Percentiles rank a stretch among this genome's conserved stretches.
phyloP scores from a whole-genome alignment of 2,888 invertebrate genomes.

The Epinotia bilunana region DNA sequence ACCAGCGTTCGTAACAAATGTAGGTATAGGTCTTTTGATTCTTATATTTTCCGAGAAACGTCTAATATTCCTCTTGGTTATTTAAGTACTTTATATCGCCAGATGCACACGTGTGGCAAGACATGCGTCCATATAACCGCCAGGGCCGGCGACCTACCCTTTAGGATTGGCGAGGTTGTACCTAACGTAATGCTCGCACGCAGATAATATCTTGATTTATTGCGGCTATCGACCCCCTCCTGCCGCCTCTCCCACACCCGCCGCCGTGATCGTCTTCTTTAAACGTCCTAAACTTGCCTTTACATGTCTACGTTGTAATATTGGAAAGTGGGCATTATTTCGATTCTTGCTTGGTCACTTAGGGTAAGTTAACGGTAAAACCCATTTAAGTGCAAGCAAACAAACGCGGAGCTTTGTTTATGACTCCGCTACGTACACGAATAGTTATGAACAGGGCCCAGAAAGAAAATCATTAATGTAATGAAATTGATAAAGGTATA shows the following conservation, averaged over 20 bases:
- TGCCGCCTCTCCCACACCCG: constrained; percentile 39
- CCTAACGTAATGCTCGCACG: constrained; percentile 68
- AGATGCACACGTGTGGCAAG: constrained; percentile 43
- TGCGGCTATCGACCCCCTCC: constrained; percentile 69
- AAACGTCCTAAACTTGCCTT: constrained; percentile 38
- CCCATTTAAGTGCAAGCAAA: not conserved
- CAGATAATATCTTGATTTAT: constrained; percentile 83
- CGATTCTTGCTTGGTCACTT: not conserved
- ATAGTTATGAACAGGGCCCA: constrained; percentile 5
- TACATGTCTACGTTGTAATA: not conserved
- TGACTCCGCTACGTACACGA: not conserved
- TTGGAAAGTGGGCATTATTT: not conserved
- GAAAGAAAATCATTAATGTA: constrained; percentile 16
- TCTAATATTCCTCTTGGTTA: not conserved
- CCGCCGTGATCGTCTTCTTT: constrained; percentile 43
- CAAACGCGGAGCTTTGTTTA: constrained; percentile 1
- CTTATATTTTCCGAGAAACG: constrained; percentile 3
- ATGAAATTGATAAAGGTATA: constrained; percentile 39
- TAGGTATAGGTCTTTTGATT: constrained; percentile 1
- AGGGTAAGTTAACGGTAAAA: not conserved
- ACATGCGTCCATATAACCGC: constrained; percentile 51
- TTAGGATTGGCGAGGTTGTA: constrained; percentile 64
- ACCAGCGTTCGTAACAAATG: constrained; percentile 34
- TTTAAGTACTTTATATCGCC: constrained; percentile 27
- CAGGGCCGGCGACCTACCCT: constrained; percentile 69